Evolutionary conservation across 2,113 vertebrate species (phyloP), one percentile per base, ranked within the genome.

Genomic region (Aepyceros melampus): DNA sequence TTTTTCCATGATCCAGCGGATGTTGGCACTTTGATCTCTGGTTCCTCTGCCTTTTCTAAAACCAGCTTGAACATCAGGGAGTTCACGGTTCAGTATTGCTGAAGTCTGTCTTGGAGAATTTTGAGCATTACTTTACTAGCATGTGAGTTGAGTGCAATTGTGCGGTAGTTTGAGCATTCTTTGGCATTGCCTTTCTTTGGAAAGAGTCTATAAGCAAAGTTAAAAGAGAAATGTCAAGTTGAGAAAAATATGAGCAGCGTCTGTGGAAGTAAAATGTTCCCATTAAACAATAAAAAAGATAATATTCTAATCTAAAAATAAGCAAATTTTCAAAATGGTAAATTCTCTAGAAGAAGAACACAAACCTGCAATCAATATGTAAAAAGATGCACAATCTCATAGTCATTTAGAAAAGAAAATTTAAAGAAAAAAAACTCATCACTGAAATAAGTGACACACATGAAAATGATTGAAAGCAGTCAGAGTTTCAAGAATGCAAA

Each of bases 211-310:
- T n/a, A n/a, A 93, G 45, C 27, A 36, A 89, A 85, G 86, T 76
- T 91, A 91, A 91, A 92, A 97, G 45, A 85, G 47, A 87, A 96
- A 71, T 82, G 29, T 78, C 88, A 96, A 79, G 83, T 29, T 92
- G 49, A 94, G 55, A 56, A 87, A 90, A 97, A 60, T 67, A 58
- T 23, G 29, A 92, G 55, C 29, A 78, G 43, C 3, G 2, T 33
- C 83, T 23, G 45, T n/a, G 45, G 83, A 27, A 95, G 49, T 53
- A 97, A 96, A 95, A 25, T 67, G 47, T 78, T 89, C 62, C 71
- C 62, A 49, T 62, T 78, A 86, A 45, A 83, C 21, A 87, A 62
- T 90, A 36, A 58, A 87, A 92, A 94, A 27, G 29, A 21, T 4
- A 33, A 53, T 33, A 84, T 88, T 81, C 56, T 88, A 67, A 92